Percentiles rank a stretch among this genome's conserved stretches.
Conservation (phyloP, 2,113 vertebrate genomes). For the Paramormyrops kingsleyae region DNA sequence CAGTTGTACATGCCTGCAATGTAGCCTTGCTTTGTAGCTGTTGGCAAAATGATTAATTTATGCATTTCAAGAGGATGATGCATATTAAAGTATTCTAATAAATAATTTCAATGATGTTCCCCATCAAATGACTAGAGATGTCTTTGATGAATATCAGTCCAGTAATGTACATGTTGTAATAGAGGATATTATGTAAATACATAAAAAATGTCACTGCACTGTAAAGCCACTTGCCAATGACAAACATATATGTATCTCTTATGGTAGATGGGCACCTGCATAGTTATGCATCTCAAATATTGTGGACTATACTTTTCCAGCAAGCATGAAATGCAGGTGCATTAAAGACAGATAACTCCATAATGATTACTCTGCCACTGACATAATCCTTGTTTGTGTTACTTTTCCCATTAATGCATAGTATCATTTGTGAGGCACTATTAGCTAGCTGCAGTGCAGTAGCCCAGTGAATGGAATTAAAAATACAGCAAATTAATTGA, state of each 20-base stretch:
- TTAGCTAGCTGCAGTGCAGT: neutral
- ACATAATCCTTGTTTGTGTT: neutral
- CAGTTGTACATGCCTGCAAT: neutral
- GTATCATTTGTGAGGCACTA: neutral
- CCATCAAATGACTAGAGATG: neutral
- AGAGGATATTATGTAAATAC: neutral
- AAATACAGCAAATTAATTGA: neutral
- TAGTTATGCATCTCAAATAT: neutral
- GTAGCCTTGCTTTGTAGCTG: neutral
- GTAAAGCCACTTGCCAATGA: neutral
- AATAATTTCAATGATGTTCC: neutral
- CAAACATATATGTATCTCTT: neutral
- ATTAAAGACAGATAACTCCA: neutral
- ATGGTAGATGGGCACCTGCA: neutral
- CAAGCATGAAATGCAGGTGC: neutral
- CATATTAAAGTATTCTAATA: neutral
- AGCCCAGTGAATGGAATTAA: neutral
- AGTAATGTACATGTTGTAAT: neutral
- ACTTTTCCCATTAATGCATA: neutral
- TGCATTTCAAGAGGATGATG: neutral
- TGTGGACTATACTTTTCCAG: neutral
- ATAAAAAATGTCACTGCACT: neutral
- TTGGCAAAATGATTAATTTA: neutral
- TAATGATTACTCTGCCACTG: neutral
- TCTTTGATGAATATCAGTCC: neutral